Base-by-base conservation (phyloP, 2,797 vertebrate genomes). In the Enteromius paludinosus region DNA sequence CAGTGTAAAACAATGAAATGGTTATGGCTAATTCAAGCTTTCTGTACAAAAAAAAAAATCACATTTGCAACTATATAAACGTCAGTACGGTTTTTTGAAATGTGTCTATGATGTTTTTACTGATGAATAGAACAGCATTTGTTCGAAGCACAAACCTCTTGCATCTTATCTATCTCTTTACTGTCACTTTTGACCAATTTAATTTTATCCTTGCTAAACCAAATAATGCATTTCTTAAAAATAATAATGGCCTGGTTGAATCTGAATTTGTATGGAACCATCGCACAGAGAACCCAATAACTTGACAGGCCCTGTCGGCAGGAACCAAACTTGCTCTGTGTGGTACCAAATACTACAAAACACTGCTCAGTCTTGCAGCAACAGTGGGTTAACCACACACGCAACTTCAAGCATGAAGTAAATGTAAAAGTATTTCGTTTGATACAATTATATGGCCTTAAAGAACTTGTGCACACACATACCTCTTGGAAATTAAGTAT, bases 251-350 rank as follows among this genome's bases (percentile, higher is more conserved):
- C 25, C 25, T 7, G 9, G 25, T 17, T 49, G 28, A 61, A 15
- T 20, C 23, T 18, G 12, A 4, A 62, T 76, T 77, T 96, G 94
- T 96, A 89, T 91, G 95, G 95, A 93, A 81, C 95, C 95, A 96
- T 91, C 89, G 90, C 90, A 90, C 90, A 91, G 88, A 85, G 61
- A 87, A 65, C 76, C 83, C 85, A 78, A 87, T 75, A 76, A 68
- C 89, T 91, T 78, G 80, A 80, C 85, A 87, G 78, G 72, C 77
- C 87, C 88, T 89, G 90, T 90, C 95, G 94, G 95, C 95, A 95
- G 93, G 95, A 95, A 92, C 95, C 96, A 94, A 83, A 20, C 80
- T 93, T 89, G 14, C 90, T 96, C 73, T 96, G 35, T 5, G 94
- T 95, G 94, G 92, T 89, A 73, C 84, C 87, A 79, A 62, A 0